phyloP scores from a whole-genome alignment of 2,888 invertebrate genomes.

The Pachymerium ferrugineum region DNA sequence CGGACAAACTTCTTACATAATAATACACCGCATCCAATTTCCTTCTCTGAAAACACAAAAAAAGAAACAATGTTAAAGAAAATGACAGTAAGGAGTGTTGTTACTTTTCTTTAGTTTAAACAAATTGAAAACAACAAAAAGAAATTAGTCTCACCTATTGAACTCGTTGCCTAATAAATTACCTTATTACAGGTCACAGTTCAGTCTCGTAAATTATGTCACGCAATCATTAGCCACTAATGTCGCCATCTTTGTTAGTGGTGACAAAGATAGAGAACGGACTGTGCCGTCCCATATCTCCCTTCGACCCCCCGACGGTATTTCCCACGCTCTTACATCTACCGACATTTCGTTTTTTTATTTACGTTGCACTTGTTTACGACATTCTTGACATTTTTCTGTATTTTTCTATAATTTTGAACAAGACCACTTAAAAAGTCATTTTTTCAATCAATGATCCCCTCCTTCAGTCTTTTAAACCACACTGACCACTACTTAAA shows the following conservation, averaged over 20 bases:
- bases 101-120: neutral
- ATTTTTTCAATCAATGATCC: too few relatives aligned
- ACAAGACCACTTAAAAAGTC: too few relatives aligned
- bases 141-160: neutral
- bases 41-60: conserved; percentile 62
- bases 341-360: neutral
- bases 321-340: neutral
- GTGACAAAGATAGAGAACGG: neutral
- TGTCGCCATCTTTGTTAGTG: neutral
- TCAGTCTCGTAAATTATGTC: neutral
- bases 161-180: neutral
- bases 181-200: neutral
- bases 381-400: too few relatives aligned
- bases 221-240: neutral
- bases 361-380: neutral
- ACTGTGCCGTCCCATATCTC: neutral
- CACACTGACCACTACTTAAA: too few relatives aligned
- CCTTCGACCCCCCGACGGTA: neutral
- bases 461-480: too few relatives aligned
- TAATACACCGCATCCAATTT: conserved; percentile 95
- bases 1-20: conserved; percentile 90
- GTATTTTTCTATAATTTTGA: too few relatives aligned
- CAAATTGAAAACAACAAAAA: neutral
- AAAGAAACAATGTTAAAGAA: neutral
- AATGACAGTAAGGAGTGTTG: neutral